Conservation (phyloP, 2,797 vertebrate genomes). For the Darevskia nairensis region DNA sequence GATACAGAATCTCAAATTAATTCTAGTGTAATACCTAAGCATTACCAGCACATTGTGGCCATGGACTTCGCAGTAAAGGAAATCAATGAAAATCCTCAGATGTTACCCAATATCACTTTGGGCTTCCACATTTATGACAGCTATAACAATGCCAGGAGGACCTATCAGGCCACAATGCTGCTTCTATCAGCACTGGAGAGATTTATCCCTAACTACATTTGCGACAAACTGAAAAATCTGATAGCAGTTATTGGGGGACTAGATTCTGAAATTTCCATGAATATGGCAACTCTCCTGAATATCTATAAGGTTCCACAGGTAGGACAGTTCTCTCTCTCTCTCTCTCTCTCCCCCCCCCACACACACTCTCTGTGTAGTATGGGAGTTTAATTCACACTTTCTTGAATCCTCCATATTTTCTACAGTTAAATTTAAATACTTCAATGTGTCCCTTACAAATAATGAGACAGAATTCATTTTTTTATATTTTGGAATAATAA, state of each 20-base stretch:
- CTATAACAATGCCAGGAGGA: not conserved
- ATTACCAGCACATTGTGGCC: constrained; percentile 23
- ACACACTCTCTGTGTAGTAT: too few relatives aligned
- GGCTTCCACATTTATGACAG: constrained; percentile 12
- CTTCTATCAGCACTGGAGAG: not conserved
- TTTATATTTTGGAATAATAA: too few relatives aligned
- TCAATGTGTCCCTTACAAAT: too few relatives aligned
- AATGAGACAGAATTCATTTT: too few relatives aligned
- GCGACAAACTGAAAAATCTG: not conserved
- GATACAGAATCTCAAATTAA: not conserved
- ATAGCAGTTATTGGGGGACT: constrained; percentile 13
- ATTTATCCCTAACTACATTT: not conserved
- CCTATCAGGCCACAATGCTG: constrained; percentile 3
- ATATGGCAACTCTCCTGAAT: constrained; percentile 5
- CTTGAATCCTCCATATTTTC: not conserved
- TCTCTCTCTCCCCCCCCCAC: too few relatives aligned
- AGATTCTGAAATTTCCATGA: not conserved
- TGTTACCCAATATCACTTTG: constrained; percentile 8
- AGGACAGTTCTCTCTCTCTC: too few relatives aligned
- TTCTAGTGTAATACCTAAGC: constrained; percentile 8
- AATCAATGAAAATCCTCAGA: constrained; percentile 5
- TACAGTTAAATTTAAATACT: too few relatives aligned
- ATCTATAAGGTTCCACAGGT: constrained; percentile 25
- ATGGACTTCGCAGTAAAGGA: constrained; percentile 3
- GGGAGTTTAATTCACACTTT: not conserved